These are phyloP conservation scores for Eulithis testata DNA, from an alignment of 2,888 invertebrate species.

Conservation along the genomic window DNA sequence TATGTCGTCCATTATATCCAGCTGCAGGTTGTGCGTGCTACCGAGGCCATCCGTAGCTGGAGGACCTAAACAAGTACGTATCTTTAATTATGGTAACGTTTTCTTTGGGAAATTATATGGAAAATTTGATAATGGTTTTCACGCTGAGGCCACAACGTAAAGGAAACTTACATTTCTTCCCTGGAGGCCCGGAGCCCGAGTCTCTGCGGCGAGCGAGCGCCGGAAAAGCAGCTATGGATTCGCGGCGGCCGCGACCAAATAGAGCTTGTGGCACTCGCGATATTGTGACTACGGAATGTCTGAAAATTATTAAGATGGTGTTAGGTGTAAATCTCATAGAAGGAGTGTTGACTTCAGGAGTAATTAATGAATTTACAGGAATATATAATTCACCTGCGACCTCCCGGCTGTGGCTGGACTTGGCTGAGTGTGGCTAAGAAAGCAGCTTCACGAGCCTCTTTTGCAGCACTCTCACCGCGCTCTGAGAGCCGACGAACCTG, in stretches of 20 bases:
- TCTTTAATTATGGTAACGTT: conserved; percentile 9
- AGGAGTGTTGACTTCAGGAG: no score
- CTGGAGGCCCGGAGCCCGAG: conserved; percentile 56
- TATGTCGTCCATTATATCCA: conserved; percentile 96
- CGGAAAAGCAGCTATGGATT: conserved; percentile 92
- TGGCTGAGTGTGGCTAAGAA: conserved; percentile 93
- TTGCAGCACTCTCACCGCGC: conserved; percentile 90
- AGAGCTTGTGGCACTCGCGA: conserved; percentile 91
- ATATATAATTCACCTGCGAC: conserved; percentile 78
- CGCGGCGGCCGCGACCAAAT: conserved; percentile 91
- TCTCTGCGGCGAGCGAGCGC: conserved; percentile 78
- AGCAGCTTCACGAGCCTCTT: conserved; percentile 91
- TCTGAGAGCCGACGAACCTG: conserved; percentile 92
- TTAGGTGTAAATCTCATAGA: no score
- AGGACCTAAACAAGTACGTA: conserved; percentile 75
- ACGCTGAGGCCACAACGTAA: not conserved
- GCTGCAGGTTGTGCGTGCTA: conserved; percentile 92
- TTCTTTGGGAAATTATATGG: not conserved
- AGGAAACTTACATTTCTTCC: conserved; percentile 73
- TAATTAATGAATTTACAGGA: not conserved
- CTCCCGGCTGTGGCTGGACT: conserved; percentile 89
- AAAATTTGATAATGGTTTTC: no score
- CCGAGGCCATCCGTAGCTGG: conserved; percentile 89
- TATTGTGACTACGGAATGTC: conserved; percentile 94
- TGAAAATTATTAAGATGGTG: conserved; percentile 55